A percentile compares a stretch with the other conserved stretches of the same genome.
phyloP scores from a whole-genome alignment of 2,888 invertebrate genomes.

The Spisula subtruncata region DNA sequence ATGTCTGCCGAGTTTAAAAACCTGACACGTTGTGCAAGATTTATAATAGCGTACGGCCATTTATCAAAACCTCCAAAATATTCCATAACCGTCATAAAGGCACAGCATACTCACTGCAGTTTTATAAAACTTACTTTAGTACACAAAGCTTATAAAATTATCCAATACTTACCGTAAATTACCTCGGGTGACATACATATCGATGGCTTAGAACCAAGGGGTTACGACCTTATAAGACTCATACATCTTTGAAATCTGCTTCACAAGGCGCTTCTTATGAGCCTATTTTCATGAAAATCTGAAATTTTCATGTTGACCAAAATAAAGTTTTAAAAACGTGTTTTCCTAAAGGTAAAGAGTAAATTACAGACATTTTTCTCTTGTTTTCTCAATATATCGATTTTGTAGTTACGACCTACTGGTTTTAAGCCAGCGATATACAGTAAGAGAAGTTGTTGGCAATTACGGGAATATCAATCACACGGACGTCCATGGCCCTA shows the following conservation, averaged over 20 bases:
- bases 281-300: no score
- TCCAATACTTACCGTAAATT: background rate
- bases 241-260: no score
- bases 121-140: background rate
- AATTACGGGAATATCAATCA: background rate
- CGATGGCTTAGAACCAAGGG: no score
- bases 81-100: background rate
- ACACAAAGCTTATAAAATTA: background rate
- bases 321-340: no score
- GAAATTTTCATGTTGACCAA: no score
- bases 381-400: no score
- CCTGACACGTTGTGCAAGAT: conserved; percentile 26
- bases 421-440: no score
- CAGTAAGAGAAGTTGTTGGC: background rate
- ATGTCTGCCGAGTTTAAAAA: conserved; percentile 33
- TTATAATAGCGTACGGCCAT: background rate
- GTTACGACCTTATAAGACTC: no score
- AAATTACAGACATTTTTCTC: no score
- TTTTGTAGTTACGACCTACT: no score
- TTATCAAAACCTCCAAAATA: background rate
- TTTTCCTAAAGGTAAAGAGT: no score
- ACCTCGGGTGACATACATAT: background rate
- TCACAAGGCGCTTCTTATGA: no score
- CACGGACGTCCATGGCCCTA: background rate
- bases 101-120: background rate